phyloP scores from a whole-genome alignment of 2,797 vertebrate genomes.

The Hippopotamyrus pictus region DNA sequence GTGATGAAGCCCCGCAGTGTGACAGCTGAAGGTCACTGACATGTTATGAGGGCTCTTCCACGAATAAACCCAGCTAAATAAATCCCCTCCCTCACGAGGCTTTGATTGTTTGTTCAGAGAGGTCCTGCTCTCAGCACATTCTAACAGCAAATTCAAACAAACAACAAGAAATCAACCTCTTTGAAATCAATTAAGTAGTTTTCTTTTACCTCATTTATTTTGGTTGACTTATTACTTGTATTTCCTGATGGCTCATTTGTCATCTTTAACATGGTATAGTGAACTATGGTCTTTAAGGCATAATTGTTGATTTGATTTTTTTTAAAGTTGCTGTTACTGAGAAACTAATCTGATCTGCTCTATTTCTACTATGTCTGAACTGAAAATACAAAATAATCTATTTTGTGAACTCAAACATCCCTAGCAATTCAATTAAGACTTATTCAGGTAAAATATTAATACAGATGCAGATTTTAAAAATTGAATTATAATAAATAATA shows the following conservation, averaged over 20 bases:
- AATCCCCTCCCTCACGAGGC: background rate
- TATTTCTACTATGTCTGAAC: background rate
- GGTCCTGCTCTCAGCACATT: background rate
- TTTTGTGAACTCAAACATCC: background rate
- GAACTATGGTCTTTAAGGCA: background rate
- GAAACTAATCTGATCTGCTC: background rate
- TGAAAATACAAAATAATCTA: background rate
- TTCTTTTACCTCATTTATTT: background rate
- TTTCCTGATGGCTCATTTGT: background rate
- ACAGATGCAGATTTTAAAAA: background rate
- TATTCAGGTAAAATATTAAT: background rate
- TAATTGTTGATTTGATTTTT: background rate
- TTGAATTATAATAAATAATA: background rate
- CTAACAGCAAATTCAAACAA: background rate
- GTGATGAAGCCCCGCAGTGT: background rate
- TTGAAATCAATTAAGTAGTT: background rate
- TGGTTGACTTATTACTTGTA: background rate
- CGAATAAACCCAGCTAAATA: background rate
- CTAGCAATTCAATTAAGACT: background rate
- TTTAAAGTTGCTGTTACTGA: background rate
- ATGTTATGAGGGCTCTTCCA: background rate
- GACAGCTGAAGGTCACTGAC: constrained; percentile 12
- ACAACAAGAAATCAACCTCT: background rate
- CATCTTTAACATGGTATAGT: background rate
- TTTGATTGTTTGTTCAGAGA: background rate